Base-by-base conservation (phyloP, 2,888 invertebrate species). In the Eristalis arbustorum region DNA sequence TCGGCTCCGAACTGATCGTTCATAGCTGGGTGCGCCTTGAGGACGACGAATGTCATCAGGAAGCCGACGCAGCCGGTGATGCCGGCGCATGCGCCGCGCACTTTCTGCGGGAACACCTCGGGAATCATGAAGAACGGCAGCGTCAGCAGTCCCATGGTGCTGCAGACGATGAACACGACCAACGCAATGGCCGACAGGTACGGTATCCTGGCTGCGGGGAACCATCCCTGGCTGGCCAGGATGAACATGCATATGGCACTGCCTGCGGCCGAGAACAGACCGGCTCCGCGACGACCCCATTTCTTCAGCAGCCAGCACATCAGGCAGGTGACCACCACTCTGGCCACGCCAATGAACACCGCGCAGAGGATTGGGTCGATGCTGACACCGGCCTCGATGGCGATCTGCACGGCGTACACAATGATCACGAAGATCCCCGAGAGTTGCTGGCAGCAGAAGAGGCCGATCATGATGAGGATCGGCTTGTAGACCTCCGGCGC, bases 111-210 rank as follows among this genome's bases (percentile, higher is more conserved):
- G 89, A 96, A 96, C 0, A 96, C 93, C 91, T 96, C 96, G 0
- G 96, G 96, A 88, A 95, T 95, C 94, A 96, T 95, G 37, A 96
- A 95, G 95, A 96, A 96, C 0, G 96, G 96, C 68, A 96, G 90
- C 0, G 96, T 95, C 13, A 95, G 92, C 2, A 92, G 89, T 0
- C 96, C 92, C 14, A 92, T 25, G 0, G 92, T 92, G 90, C 91
- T 95, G 90, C 69, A 95, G 90, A 90, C 94, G 93, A 88, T 94
- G 90, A 88, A 92, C 10, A 90, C 77, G 2, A 92, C 89, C 56
- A 92, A 91, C 5, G 91, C 89, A 1, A 88, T 80, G 2, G 91
- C 91, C 2, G 92, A 90, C 8, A 92, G 78, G 73, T 91, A 91
- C 0, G 91, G 90, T 4, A 92, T 84, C 3, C 31, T 34, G 2